These are phyloP conservation scores for Tachystola acroxantha DNA, from an alignment of 2,888 invertebrate species.

Conservation along the genomic window DNA sequence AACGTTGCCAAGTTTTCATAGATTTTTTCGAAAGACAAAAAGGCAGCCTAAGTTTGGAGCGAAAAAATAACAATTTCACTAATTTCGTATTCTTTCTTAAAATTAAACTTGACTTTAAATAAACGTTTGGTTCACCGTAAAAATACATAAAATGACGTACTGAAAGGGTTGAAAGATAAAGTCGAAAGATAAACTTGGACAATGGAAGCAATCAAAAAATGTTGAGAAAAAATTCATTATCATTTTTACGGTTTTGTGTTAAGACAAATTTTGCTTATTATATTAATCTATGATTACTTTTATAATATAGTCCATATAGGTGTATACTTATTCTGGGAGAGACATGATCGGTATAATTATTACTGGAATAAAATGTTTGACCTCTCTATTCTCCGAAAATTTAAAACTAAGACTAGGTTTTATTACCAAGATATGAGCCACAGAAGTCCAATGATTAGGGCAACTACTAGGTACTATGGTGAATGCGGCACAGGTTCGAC, in stretches of 20 bases:
- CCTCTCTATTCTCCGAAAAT: too few species aligned
- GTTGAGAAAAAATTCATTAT: slow-evolving; percentile 9
- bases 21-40: slow-evolving; percentile 4
- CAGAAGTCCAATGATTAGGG: too few species aligned
- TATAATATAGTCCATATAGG: too few species aligned
- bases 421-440: too few species aligned
- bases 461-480: too few species aligned
- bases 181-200: slow-evolving; percentile 26
- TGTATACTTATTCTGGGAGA: too few species aligned
- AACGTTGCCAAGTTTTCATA: background rate
- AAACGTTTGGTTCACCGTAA: slow-evolving; percentile 26
- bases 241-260: slow-evolving; percentile 1
- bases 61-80: slow-evolving; percentile 27
- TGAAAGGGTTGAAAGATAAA: slow-evolving; percentile 35
- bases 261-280: background rate
- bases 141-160: slow-evolving; percentile 32
- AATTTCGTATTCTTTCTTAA: slow-evolving; percentile 17
- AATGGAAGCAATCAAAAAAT: slow-evolving; percentile 39
- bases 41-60: slow-evolving; percentile 10
- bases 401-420: too few species aligned
- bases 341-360: too few species aligned
- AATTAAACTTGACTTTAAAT: slow-evolving; percentile 25
- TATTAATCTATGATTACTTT: too few species aligned
- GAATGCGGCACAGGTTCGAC: too few species aligned
- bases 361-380: too few species aligned